Conservation (phyloP, 2,888 invertebrate species). For the Rutpela maculata region DNA sequence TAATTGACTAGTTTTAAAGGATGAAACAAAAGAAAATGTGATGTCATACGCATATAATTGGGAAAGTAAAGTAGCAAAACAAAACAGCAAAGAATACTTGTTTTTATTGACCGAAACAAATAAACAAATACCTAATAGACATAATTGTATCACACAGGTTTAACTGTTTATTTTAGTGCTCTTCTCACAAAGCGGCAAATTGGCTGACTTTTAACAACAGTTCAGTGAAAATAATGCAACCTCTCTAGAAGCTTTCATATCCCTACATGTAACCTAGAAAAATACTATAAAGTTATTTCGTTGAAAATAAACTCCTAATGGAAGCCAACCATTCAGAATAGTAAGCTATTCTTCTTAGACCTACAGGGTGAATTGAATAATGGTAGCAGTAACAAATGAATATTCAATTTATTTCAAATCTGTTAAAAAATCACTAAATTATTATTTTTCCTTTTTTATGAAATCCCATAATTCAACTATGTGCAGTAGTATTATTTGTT, state of each 20-base stretch:
- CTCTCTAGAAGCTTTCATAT: constrained; percentile 35
- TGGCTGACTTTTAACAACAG: constrained; percentile 31
- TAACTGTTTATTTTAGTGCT: constrained; percentile 29
- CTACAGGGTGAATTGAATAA: too few species aligned
- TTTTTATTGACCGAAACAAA: too few species aligned
- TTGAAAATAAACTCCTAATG: constrained; percentile 38
- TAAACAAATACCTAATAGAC: too few species aligned
- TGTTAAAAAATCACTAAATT: too few species aligned
- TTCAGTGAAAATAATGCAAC: constrained; percentile 25
- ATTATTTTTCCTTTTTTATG: too few species aligned
- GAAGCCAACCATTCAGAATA: constrained; percentile 24
- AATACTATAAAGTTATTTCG: constrained; percentile 32
- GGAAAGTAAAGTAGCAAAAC: neutral
- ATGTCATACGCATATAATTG: neutral
- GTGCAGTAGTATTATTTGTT: too few species aligned
- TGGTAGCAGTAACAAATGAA: too few species aligned
- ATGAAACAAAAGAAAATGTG: too few species aligned
- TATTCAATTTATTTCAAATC: too few species aligned
- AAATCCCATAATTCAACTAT: too few species aligned
- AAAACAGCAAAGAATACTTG: too few species aligned
- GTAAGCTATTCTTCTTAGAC: constrained; percentile 5
- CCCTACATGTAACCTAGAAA: constrained; percentile 25
- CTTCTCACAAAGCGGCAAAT: constrained; percentile 24
- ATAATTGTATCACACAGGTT: constrained; percentile 2
- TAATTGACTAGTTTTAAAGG: too few species aligned